Evolutionary conservation across 1,140 invertebrate genomes (phyloP).

Genomic region (Manduca sexta): DNA sequence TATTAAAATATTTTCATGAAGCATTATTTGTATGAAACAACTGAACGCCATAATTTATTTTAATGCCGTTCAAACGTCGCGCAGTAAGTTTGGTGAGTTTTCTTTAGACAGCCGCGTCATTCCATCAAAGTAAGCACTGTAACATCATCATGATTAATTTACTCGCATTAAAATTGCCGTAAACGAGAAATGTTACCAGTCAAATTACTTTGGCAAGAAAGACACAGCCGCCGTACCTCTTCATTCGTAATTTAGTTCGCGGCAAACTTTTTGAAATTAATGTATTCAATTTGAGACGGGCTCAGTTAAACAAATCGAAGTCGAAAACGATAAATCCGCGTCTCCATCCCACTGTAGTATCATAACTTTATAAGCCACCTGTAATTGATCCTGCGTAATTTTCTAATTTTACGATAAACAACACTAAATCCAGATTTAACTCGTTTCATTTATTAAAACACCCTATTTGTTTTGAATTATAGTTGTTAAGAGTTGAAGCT

Average conservation of each 20-base stretch:
- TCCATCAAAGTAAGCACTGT: conserved; percentile 8
- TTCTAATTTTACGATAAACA: conserved; percentile 23
- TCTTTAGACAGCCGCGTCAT: not conserved
- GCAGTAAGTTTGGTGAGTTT: conserved; percentile 1
- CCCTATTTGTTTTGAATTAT: no score
- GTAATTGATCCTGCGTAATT: conserved; percentile 46
- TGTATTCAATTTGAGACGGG: conserved; percentile 35
- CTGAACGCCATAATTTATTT: conserved; percentile 1
- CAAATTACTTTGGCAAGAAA: conserved; percentile 21
- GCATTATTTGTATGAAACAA: no score
- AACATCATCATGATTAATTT: conserved; percentile 20
- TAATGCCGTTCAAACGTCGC: not conserved
- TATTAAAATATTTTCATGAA: no score
- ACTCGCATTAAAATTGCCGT: conserved; percentile 14
- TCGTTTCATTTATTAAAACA: no score
- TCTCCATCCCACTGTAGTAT: conserved; percentile 31
- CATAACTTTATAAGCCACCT: conserved; percentile 53
- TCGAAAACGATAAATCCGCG: conserved; percentile 45
- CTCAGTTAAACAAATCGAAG: conserved; percentile 37
- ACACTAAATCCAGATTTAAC: no score
- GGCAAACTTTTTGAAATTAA: conserved; percentile 40
- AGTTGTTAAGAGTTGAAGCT: no score
- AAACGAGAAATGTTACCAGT: conserved; percentile 23
- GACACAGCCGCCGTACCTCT: conserved; percentile 10
- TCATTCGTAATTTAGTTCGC: conserved; percentile 25